These are phyloP conservation scores for Mus spretus DNA, from an alignment of 2,797 vertebrate species.

Conservation along the genomic window DNA sequence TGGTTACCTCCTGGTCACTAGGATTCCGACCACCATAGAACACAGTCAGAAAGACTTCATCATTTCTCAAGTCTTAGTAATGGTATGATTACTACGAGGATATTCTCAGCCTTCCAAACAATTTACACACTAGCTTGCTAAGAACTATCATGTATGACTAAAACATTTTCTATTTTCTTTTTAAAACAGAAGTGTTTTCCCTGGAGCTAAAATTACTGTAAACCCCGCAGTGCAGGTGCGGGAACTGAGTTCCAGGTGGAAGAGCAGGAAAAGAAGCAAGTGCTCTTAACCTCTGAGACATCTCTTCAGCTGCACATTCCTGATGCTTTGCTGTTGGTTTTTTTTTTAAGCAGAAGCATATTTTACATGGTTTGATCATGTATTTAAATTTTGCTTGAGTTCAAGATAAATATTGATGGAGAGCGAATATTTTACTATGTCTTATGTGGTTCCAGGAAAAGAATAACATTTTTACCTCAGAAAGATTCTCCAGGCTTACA, in stretches of 20 bases:
- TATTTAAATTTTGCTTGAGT: constrained; percentile 47
- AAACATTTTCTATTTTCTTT: constrained; percentile 17
- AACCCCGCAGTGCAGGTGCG: not conserved
- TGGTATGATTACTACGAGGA: not conserved
- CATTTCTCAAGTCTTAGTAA: not conserved
- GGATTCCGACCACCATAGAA: not conserved
- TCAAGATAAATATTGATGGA: constrained; percentile 21
- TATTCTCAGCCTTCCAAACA: not conserved
- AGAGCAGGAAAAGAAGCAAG: not conserved
- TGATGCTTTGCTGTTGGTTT: not conserved
- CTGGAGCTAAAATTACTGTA: not conserved
- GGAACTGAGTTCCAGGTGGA: not conserved
- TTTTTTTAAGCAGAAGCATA: not conserved
- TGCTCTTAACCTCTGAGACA: not conserved
- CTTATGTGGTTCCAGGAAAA: constrained; percentile 44
- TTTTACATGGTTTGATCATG: not conserved
- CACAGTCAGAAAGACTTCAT: not conserved
- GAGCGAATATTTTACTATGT: not conserved
- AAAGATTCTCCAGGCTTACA: constrained; percentile 22
- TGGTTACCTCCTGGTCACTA: not conserved
- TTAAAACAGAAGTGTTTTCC: too few species aligned
- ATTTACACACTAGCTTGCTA: not conserved
- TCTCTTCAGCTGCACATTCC: not conserved
- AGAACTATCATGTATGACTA: not conserved
- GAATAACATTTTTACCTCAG: constrained; percentile 51